These are phyloP conservation scores for Centropristis striata DNA, from an alignment of 2,113 vertebrate species.

Conservation along the genomic window DNA sequence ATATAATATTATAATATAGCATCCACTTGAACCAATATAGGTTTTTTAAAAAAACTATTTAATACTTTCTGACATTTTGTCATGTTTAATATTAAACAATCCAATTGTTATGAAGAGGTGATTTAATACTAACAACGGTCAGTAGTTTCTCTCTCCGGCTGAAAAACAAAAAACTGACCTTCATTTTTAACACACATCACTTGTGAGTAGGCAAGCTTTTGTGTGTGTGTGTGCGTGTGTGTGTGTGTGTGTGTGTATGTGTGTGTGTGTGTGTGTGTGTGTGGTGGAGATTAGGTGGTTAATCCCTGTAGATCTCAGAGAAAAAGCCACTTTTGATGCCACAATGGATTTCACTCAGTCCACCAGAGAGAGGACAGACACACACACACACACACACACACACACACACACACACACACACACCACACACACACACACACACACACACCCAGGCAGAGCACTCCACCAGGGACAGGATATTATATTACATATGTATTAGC, in stretches of 20 bases:
- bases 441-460: slow-evolving; percentile 5
- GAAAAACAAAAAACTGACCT: slow-evolving; percentile 59
- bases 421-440: slow-evolving; percentile 21
- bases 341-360: slow-evolving; percentile 74
- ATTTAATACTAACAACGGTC: not conserved
- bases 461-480: slow-evolving; percentile 63
- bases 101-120: slow-evolving; percentile 10
- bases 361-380: slow-evolving; percentile 66
- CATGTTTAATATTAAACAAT: not conserved
- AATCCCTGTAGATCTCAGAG: slow-evolving; percentile 77
- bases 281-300: slow-evolving; percentile 75
- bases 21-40: too few relatives aligned
- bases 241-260: slow-evolving; percentile 26
- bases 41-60: too few relatives aligned
- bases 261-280: slow-evolving; percentile 29
- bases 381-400: slow-evolving; percentile 37
- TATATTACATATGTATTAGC: slow-evolving; percentile 68
- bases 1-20: too few relatives aligned
- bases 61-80: not conserved
- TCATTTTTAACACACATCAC: slow-evolving; percentile 55
- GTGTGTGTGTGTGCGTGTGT: slow-evolving; percentile 16
- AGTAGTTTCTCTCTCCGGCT: slow-evolving; percentile 26
- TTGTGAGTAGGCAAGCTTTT: slow-evolving; percentile 34
- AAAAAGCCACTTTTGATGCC: slow-evolving; percentile 76
- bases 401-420: slow-evolving; percentile 24